These are phyloP conservation scores for Stegophylla sp. DNA, from an alignment of 2,888 invertebrate genomes.

Conservation along the genomic window DNA sequence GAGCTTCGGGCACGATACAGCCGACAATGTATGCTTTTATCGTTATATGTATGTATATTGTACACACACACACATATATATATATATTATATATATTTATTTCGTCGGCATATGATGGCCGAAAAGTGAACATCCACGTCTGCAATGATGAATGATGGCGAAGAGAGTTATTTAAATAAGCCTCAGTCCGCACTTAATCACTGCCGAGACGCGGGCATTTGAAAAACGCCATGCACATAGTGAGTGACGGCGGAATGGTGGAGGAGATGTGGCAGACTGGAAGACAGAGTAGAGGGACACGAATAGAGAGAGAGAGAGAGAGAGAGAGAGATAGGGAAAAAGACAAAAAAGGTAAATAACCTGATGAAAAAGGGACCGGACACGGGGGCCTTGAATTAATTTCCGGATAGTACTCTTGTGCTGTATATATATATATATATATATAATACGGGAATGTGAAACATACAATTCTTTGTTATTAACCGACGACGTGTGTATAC, in stretches of 20 bases:
- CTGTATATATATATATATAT: background rate
- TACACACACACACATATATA: too few species aligned
- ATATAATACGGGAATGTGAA: constrained; percentile 10
- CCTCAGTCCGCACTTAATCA: constrained; percentile 44
- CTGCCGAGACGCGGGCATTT: constrained; percentile 38
- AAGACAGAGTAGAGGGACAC: background rate
- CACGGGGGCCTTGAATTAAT: constrained; percentile 50
- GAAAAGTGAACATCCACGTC: constrained; percentile 39
- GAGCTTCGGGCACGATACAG: background rate
- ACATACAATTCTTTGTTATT: constrained; percentile 42
- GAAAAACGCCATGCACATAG: background rate
- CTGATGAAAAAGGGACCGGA: constrained; percentile 49
- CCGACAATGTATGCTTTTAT: background rate
- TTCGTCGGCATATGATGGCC: constrained; percentile 37
- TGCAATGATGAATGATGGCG: constrained; percentile 50
- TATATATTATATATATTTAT: too few species aligned
- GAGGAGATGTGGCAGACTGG: too few species aligned
- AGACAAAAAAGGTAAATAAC: constrained; percentile 47
- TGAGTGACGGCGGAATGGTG: background rate
- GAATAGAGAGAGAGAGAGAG: too few species aligned
- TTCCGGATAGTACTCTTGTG: constrained; percentile 40
- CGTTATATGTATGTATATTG: background rate
- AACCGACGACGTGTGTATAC: constrained; percentile 3
- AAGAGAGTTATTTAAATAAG: constrained; percentile 53
- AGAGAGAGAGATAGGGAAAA: too few species aligned